These are phyloP conservation scores for Daubentonia madagascariensis DNA, from an alignment of 2,113 vertebrate species.

Conservation along the genomic window DNA sequence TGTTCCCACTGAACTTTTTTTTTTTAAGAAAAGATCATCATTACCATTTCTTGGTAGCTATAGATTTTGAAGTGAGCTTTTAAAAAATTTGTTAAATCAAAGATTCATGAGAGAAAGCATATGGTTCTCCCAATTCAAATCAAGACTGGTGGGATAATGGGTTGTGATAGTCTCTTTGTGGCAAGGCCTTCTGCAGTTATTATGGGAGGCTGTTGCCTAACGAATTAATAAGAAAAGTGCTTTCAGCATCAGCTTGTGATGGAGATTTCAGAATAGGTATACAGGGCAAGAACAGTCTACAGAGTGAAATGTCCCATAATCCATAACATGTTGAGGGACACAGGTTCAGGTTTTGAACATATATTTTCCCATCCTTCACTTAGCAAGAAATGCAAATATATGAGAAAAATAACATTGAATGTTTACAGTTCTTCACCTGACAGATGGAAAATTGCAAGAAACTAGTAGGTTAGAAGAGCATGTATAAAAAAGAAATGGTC, in stretches of 20 bases:
- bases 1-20: background rate
- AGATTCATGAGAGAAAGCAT: background rate
- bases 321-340: background rate
- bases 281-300: background rate
- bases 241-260: background rate
- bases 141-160: background rate
- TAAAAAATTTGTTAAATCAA: constrained; percentile 31
- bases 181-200: background rate
- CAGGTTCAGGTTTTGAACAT: background rate
- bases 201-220: background rate
- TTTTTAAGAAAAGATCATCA: background rate
- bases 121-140: background rate
- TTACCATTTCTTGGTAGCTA: background rate
- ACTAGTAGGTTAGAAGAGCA: background rate
- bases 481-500: background rate
- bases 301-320: background rate
- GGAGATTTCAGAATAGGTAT: background rate
- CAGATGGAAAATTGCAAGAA: constrained; percentile 11
- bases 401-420: constrained; percentile 49
- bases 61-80: constrained; percentile 3
- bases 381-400: constrained; percentile 56
- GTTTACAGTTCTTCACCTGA: constrained; percentile 39
- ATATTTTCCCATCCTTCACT: background rate
- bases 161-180: background rate
- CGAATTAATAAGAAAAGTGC: background rate